phyloP scores from a whole-genome alignment of 2,888 invertebrate species.

The Drosophila koepferae region DNA sequence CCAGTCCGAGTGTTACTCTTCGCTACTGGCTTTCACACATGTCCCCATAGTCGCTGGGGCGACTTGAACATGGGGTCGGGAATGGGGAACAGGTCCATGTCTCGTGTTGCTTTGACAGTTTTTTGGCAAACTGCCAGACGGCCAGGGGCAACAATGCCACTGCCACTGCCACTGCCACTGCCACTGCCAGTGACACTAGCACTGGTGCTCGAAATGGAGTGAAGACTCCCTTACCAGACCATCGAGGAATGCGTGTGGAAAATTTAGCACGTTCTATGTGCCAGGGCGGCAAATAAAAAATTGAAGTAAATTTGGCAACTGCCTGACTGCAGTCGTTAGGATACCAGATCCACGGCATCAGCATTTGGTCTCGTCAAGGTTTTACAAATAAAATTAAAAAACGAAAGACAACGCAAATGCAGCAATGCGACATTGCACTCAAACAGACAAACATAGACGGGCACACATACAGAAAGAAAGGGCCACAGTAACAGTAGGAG shows the following conservation, averaged over 20 bases:
- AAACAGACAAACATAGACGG: constrained; percentile 39
- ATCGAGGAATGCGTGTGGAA: constrained; percentile 76
- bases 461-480: not conserved
- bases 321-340: constrained; percentile 66
- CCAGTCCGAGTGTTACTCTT: constrained; percentile 53
- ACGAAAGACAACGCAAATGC: constrained; percentile 45
- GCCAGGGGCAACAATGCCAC: constrained; percentile 40
- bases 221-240: constrained; percentile 28
- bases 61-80: constrained; percentile 34
- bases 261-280: constrained; percentile 80
- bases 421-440: constrained; percentile 72
- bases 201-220: constrained; percentile 33
- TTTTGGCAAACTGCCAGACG: constrained; percentile 74
- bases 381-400: constrained; percentile 38
- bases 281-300: constrained; percentile 74
- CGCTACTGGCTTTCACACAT: constrained; percentile 65
- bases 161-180: constrained; percentile 39
- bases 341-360: constrained; percentile 60
- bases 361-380: constrained; percentile 60
- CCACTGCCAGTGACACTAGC: constrained; percentile 24
- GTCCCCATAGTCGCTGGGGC: constrained; percentile 29
- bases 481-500: not conserved
- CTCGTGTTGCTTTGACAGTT: constrained; percentile 79
- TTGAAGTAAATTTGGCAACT: constrained; percentile 79
- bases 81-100: constrained; percentile 36